Conservation (phyloP, 1,140 invertebrate species). For the Babylonia areolata region DNA sequence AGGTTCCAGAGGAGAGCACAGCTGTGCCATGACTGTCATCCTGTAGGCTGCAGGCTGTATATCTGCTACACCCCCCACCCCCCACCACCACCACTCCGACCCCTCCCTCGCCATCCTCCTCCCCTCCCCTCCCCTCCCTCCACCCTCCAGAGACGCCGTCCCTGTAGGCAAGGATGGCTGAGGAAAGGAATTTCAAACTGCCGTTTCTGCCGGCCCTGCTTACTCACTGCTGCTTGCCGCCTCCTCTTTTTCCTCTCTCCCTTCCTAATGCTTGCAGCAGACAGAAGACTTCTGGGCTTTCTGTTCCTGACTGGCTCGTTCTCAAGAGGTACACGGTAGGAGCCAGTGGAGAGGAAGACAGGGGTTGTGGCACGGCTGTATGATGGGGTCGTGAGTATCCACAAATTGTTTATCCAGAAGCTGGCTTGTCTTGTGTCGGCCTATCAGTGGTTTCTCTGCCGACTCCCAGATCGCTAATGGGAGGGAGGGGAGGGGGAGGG, state of each 20-base stretch:
- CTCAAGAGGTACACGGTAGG: too few species aligned
- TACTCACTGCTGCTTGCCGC: not conserved
- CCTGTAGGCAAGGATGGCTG: not conserved
- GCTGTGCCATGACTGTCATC: slow-evolving; percentile 6
- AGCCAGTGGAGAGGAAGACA: too few species aligned
- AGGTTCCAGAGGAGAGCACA: not conserved
- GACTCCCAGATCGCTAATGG: not conserved
- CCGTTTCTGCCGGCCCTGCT: not conserved
- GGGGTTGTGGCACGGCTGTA: not conserved
- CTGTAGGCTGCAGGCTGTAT: not conserved
- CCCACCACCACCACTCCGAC: too few species aligned
- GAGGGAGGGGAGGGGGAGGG: not conserved
- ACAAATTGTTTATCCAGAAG: not conserved
- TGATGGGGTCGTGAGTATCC: not conserved
- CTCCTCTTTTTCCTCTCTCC: not conserved
- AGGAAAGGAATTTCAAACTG: not conserved
- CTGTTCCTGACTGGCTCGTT: too few species aligned
- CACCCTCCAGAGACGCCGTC: not conserved
- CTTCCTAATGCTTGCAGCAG: not conserved
- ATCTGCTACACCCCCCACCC: not conserved
- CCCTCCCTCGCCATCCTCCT: not conserved
- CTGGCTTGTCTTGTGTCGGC: not conserved
- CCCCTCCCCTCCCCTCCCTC: not conserved
- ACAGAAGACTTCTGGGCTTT: not conserved
- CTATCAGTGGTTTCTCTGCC: slow-evolving; percentile 1